Evolutionary conservation across 2,113 vertebrate species (phyloP), one percentile per base, ranked within the genome.

Genomic region (Carettochelys insculpta): DNA sequence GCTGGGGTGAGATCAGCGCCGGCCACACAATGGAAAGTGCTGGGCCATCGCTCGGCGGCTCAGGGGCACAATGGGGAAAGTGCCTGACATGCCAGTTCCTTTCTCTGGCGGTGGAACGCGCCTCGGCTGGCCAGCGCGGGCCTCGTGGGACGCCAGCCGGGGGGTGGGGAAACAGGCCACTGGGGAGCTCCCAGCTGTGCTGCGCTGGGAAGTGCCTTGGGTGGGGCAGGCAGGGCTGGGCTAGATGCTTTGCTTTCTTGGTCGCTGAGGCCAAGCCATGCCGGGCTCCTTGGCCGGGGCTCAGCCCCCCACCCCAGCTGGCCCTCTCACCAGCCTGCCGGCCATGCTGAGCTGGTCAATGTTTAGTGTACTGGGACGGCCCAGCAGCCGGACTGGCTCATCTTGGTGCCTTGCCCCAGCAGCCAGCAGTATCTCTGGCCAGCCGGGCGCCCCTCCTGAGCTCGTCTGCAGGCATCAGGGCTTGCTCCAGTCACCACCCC

Each of bases 21-120:
- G 43, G 68, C 76, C 81, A 83, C 56, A 97, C 97, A 97, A 97
- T 92, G 88, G 89, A 96, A 97, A 97, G 43, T 94, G 97, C 97
- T 97, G 97, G 97, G 93, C 90, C 89, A 95, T 90, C 80, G 91
- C 38, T 56, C 93, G 87, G 90, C 54, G 86, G 96, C 92, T 92
- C 91, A 94, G 93, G 77, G 80, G 82, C 94, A 96, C 52, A 86
- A 80, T 91, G 92, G 89, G 91, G 79, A 95, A 75, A 93, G 91
- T 94, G 86, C 95, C 97, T 98, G 97, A 98, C 95, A 48, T 87
- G 0, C 95, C 17, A 58, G 86, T 97, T 97, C 92, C 95, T 98
- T 97, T 98, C 94, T 96, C 77, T 80, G 80, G 83, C 75, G 0
- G 9, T 86, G 97, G 95, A 93, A 96, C 87, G 95, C 41, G 48